phyloP scores from a whole-genome alignment of 2,797 vertebrate species.

The Lacerta bilineata region DNA sequence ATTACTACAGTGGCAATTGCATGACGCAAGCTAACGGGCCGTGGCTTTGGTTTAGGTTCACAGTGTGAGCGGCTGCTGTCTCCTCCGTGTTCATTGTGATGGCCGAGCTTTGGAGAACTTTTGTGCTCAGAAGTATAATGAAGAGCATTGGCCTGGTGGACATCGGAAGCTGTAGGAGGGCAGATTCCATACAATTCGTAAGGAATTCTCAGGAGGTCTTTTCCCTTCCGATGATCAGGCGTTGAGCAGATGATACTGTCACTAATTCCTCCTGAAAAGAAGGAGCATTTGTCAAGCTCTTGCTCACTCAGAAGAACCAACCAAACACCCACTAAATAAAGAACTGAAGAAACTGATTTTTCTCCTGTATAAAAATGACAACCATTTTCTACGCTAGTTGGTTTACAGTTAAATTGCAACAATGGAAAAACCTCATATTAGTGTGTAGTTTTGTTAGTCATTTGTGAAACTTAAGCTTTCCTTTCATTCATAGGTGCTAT shows the following conservation, averaged over 20 bases:
- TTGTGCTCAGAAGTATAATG: slow-evolving; percentile 79
- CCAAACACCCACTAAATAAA: neutral
- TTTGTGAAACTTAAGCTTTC: slow-evolving; percentile 44
- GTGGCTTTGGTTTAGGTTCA: slow-evolving; percentile 85
- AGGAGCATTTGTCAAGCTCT: neutral
- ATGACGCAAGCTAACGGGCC: slow-evolving; percentile 89
- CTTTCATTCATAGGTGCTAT: slow-evolving; percentile 27
- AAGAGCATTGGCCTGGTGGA: slow-evolving; percentile 82
- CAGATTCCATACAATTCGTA: slow-evolving; percentile 93
- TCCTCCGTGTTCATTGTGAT: slow-evolving; percentile 56
- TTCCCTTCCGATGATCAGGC: slow-evolving; percentile 88
- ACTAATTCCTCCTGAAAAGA: slow-evolving; percentile 86
- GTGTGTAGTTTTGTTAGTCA: slow-evolving; percentile 36
- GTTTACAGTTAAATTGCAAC: slow-evolving; percentile 50
- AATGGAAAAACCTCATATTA: slow-evolving; percentile 26
- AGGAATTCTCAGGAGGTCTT: slow-evolving; percentile 90
- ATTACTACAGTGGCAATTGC: slow-evolving; percentile 95
- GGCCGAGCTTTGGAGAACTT: slow-evolving; percentile 70
- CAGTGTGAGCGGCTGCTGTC: slow-evolving; percentile 79
- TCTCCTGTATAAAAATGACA: slow-evolving; percentile 33
- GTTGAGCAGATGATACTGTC: slow-evolving; percentile 88
- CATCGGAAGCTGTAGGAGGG: slow-evolving; percentile 83
- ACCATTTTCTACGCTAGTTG: slow-evolving; percentile 38
- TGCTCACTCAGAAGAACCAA: neutral
- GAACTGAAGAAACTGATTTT: neutral